phyloP scores from a whole-genome alignment of 2,797 vertebrate genomes.

The Epinephelus coioides region DNA sequence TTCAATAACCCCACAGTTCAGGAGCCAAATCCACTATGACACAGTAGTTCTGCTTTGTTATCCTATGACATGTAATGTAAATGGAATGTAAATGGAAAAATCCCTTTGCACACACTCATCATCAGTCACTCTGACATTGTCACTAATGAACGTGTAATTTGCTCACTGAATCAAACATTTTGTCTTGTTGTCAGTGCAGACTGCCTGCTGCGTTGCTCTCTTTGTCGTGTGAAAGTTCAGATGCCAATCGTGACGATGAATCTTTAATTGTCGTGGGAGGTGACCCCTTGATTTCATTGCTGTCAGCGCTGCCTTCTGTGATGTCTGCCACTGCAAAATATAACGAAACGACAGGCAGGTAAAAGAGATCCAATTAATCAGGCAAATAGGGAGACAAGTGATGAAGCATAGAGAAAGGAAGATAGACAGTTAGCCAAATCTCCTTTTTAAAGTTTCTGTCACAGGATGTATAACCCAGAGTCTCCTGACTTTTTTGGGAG shows the following conservation, averaged over 20 bases:
- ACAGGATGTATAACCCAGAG: constrained; percentile 16
- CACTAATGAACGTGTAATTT: constrained; percentile 34
- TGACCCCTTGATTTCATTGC: constrained; percentile 58
- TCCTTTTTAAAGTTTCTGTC: constrained; percentile 9
- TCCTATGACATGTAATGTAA: no score
- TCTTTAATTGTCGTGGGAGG: constrained; percentile 59
- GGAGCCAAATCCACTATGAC: background rate
- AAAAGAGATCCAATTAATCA: constrained; percentile 34
- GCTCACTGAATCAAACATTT: background rate
- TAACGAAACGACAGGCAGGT: constrained; percentile 38
- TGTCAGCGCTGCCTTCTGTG: constrained; percentile 43
- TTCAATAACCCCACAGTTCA: background rate
- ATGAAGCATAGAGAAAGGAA: constrained; percentile 13
- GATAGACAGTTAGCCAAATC: constrained; percentile 18
- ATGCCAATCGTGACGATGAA: constrained; percentile 41
- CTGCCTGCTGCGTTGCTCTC: constrained; percentile 30
- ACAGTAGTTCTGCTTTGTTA: background rate
- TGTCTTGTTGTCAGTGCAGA: background rate
- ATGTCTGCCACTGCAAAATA: constrained; percentile 43
- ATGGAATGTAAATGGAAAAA: no score
- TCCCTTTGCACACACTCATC: background rate
- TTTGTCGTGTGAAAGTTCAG: constrained; percentile 49
- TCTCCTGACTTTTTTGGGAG: constrained; percentile 23
- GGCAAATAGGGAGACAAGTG: constrained; percentile 18
- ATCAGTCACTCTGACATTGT: constrained; percentile 24